Evolutionary conservation across 2,888 invertebrate species (phyloP), one percentile per base, ranked within the genome.

Genomic region (Tridacna gigas): DNA sequence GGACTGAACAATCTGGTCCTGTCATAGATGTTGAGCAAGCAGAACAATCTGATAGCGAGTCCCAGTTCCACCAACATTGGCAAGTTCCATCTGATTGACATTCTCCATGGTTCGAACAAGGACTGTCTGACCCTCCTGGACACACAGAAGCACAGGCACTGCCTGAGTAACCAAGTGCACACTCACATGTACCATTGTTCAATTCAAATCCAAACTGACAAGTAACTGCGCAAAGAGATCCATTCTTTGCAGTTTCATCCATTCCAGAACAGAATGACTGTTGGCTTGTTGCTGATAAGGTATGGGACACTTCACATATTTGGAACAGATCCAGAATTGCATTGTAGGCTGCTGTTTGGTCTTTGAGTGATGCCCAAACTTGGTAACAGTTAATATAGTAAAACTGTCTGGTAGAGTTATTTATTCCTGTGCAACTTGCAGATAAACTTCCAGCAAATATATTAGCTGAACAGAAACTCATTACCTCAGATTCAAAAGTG

Each of bases 61-160:
- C 51, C 92, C 92, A 92, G 83, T 91, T 91, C 84, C 88, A 90
- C 73, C 84, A 84, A 71, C 92, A 92, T 12, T 71, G 66, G 80
- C 92, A 92, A n/a, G 79, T 79, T 20, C 90, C 91, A 69, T 84
- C 71, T 12, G 73, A 26, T 26, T 71, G 65, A 66, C 92, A 92
- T 12, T 65, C 73, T n/a, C 92, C 92, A 71, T 90, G 90, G 45
- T 77, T 76, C 69, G 79, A 88, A 73, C 92, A 92, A 0, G 91
- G 90, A 28, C 77, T 77, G 45, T 82, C 80, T 0, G 91, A 90
- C 25, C 88, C 88, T 13, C 91, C 92, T 2, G 91, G 92, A 74
- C 92, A 92, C 0, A 84, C 81, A 13, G n/a, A 26, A 7, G 73
- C 48, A 80, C 92, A 92, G 1, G n/a, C 28, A 12, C 71, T 26